Evolutionary conservation across 2,113 vertebrate genomes (phyloP).

Genomic region (Panthera leo): DNA sequence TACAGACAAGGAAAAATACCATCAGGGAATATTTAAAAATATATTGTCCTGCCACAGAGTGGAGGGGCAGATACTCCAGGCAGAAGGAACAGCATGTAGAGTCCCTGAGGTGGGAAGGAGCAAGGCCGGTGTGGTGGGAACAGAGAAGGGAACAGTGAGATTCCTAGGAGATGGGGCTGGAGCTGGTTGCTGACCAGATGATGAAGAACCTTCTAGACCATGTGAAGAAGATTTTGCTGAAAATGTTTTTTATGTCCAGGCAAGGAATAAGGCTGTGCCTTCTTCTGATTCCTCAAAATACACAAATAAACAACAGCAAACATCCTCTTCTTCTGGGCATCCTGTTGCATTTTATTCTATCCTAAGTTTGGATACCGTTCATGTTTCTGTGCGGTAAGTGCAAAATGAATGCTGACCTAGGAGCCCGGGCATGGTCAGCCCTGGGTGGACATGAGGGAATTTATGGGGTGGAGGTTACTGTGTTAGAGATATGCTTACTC

Average conservation of each 20-base stretch:
- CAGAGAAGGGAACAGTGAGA: fast-evolving
- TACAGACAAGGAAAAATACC: not conserved
- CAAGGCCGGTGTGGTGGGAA: not conserved
- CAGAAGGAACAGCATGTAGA: not conserved
- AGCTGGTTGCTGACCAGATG: not conserved
- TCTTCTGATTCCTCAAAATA: not conserved
- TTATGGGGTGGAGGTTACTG: not conserved
- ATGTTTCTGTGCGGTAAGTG: not conserved
- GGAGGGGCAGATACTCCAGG: not conserved
- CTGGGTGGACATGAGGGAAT: not conserved
- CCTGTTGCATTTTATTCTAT: not conserved
- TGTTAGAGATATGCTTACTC: not conserved
- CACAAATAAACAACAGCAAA: not conserved
- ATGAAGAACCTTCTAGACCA: not conserved
- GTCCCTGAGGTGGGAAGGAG: not conserved
- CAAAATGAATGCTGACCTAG: not conserved
- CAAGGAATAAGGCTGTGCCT: not conserved
- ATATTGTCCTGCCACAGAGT: not conserved
- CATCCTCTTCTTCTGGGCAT: not conserved
- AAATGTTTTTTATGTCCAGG: not conserved
- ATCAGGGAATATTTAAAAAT: not conserved
- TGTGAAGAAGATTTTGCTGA: not conserved
- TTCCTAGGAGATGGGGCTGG: not conserved
- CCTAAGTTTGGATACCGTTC: not conserved
- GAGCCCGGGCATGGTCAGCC: not conserved